phyloP scores from a whole-genome alignment of 2,797 vertebrate genomes.

The Coregonus sp. region DNA sequence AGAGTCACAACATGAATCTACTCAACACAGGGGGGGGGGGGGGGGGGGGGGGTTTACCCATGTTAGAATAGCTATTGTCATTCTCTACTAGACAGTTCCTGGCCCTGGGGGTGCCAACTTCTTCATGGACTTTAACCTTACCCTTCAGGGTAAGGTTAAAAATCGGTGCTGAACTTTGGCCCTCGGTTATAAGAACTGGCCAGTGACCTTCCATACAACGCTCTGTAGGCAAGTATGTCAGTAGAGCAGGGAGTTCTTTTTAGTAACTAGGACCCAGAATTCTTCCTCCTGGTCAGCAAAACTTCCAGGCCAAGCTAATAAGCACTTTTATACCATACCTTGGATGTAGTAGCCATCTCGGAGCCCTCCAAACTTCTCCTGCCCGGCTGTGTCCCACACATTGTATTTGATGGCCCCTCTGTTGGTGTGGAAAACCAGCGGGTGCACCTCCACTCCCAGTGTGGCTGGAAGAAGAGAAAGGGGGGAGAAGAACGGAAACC shows the following conservation, averaged over 20 bases:
- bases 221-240: background rate
- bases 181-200: background rate
- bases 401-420: conserved; percentile 96
- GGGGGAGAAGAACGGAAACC: background rate
- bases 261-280: background rate
- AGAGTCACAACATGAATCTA: background rate
- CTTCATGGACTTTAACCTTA: no score
- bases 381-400: conserved; percentile 98
- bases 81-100: background rate
- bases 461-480: conserved; percentile 79
- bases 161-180: background rate
- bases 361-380: conserved; percentile 97
- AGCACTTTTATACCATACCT: conserved; percentile 73
- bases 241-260: background rate
- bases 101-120: no score
- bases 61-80: background rate
- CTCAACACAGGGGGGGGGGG: background rate
- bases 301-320: no score
- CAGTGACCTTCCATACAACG: background rate
- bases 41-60: background rate
- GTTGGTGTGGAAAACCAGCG: conserved; percentile 95
- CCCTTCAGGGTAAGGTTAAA: no score
- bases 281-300: background rate
- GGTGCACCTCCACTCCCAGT: conserved; percentile 95
- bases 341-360: conserved; percentile 98